Percentiles rank a stretch among this genome's conserved stretches.
These are phyloP conservation scores for Siniperca undulata DNA, from an alignment of 2,797 vertebrate species.

Conservation along the genomic window DNA sequence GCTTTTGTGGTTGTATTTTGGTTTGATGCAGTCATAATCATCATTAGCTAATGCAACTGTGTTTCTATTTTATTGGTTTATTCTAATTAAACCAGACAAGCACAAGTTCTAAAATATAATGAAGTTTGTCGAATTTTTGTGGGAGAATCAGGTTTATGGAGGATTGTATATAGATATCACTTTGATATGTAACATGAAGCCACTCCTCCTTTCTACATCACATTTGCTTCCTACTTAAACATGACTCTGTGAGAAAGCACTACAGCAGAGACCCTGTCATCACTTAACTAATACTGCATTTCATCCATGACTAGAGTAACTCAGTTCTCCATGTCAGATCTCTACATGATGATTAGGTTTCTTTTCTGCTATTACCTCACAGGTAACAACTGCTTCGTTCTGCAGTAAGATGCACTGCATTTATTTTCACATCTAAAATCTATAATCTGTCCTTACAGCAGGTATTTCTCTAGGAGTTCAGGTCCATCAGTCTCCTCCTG, in stretches of 20 bases:
- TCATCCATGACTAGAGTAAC: background rate
- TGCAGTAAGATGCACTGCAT: fast-evolving
- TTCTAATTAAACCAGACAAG: background rate
- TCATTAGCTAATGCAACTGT: background rate
- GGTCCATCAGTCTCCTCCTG: conserved; percentile 42
- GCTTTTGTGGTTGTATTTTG: conserved; percentile 31
- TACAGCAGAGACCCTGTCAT: background rate
- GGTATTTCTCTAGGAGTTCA: conserved; percentile 40
- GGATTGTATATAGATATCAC: background rate
- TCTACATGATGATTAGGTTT: conserved; percentile 24
- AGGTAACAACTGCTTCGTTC: conserved; percentile 30
- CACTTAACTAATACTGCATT: background rate
- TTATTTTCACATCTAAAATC: background rate
- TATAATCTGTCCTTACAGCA: background rate
- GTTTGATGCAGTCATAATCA: conserved; percentile 1
- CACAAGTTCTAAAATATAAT: background rate
- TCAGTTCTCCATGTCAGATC: background rate
- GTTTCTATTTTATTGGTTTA: background rate
- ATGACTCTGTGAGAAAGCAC: background rate
- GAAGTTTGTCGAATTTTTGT: background rate
- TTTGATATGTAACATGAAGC: background rate
- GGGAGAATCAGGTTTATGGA: background rate
- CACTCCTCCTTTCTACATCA: conserved; percentile 15
- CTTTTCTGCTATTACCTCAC: conserved; percentile 10
- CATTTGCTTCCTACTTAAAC: background rate